A percentile compares a stretch with the other conserved stretches of the same genome.
phyloP scores from a whole-genome alignment of 2,797 vertebrate species.

The Glyptemys insculpta region DNA sequence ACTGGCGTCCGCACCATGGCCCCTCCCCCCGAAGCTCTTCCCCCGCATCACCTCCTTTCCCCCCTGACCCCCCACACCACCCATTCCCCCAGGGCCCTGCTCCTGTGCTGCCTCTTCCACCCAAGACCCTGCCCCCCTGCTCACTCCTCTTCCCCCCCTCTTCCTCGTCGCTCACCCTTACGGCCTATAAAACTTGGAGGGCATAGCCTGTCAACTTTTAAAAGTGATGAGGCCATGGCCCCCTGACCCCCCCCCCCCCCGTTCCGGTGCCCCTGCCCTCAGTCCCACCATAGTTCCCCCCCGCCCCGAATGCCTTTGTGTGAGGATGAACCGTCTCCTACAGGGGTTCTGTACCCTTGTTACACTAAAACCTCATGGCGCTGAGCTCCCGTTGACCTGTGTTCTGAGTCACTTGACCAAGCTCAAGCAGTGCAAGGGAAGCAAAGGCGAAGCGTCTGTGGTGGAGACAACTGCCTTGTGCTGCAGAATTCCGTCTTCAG shows the following conservation, averaged over 20 bases:
- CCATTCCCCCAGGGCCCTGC: no score
- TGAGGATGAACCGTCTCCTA: not conserved
- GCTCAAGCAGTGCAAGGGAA: not conserved
- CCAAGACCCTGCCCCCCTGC: no score
- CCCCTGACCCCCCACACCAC: no score
- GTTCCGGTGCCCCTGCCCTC: not conserved
- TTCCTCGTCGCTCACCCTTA: no score
- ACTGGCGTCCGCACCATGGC: no score
- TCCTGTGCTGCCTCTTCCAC: no score
- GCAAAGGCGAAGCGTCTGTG: not conserved
- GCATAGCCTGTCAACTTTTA: not conserved
- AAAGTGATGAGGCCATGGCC: not conserved
- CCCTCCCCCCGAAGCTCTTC: no score
- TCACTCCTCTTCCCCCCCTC: no score
- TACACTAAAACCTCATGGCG: not conserved
- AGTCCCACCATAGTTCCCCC: not conserved
- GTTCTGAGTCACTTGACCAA: not conserved
- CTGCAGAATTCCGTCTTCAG: not conserved
- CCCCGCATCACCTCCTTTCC: no score
- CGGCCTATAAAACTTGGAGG: no score
- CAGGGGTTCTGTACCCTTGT: not conserved
- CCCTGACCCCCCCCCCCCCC: no score
- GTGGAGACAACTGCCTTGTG: not conserved
- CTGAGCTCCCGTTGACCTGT: not conserved
- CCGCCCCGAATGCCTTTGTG: not conserved